A percentile compares a stretch with the other conserved stretches of the same genome.
Conservation (phyloP, 2,888 invertebrate genomes). For the Lamellibrachia satsuma region DNA sequence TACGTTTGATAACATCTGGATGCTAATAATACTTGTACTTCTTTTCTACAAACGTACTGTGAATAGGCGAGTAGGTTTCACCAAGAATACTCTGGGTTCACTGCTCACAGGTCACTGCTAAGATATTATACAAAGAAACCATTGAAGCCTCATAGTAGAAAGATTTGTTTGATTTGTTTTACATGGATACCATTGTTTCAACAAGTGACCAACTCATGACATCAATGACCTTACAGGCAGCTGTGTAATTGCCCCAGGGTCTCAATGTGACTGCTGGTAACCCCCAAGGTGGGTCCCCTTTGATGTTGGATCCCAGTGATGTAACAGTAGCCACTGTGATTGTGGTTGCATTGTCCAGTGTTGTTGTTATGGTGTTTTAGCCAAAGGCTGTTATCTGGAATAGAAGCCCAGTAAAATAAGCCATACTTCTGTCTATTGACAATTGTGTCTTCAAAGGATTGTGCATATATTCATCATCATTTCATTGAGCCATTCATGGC, state of each 20-base stretch:
- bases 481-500: background rate
- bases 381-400: background rate
- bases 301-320: background rate
- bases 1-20: no score
- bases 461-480: background rate
- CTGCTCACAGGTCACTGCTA: background rate
- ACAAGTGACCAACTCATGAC: background rate
- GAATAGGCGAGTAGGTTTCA: background rate
- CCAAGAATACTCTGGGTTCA: background rate
- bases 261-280: background rate
- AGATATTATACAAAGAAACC: background rate
- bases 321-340: background rate
- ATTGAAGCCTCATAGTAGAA: background rate
- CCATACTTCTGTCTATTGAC: background rate
- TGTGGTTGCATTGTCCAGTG: background rate
- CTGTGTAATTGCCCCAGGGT: background rate
- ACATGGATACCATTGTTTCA: background rate
- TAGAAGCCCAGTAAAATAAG: background rate
- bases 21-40: no score
- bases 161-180: background rate
- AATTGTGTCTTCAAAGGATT: background rate
- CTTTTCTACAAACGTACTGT: no score
- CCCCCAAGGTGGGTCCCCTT: background rate
- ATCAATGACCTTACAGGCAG: background rate
- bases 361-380: constrained; percentile 9